Percentiles rank a stretch among this genome's conserved stretches.
Evolutionary conservation across 2,888 invertebrate genomes (phyloP).

Genomic region (Vannuccia rotundouncinata): DNA sequence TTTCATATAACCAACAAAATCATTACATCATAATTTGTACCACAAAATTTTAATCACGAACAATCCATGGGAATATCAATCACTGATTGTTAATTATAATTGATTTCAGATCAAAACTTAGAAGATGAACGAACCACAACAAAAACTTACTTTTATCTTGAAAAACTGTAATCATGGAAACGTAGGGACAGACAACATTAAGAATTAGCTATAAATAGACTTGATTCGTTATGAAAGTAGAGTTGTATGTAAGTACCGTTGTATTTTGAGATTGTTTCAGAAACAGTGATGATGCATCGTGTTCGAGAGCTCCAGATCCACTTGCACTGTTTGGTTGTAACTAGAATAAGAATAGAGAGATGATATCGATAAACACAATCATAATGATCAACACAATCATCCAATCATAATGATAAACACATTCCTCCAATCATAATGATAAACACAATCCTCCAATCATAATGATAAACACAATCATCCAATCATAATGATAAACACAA

Average conservation of each 20-base stretch:
- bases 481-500: too few species aligned
- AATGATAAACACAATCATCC: not conserved
- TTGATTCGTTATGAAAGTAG: too few species aligned
- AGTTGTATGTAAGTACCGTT: slow-evolving; percentile 2
- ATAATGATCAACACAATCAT: not conserved
- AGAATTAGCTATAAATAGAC: not conserved
- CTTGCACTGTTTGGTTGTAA: slow-evolving; percentile 86
- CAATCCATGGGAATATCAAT: too few species aligned
- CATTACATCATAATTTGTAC: too few species aligned
- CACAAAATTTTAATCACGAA: too few species aligned
- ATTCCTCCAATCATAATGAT: too few species aligned
- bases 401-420: too few species aligned
- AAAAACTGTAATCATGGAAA: not conserved
- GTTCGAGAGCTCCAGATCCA: slow-evolving; percentile 90
- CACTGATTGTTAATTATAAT: too few species aligned
- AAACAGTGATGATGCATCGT: slow-evolving; percentile 86
- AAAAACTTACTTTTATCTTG: not conserved
- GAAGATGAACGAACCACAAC: not conserved
- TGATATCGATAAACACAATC: not conserved
- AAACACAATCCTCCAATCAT: too few species aligned
- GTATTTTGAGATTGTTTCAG: slow-evolving; percentile 46
- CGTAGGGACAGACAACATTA: not conserved
- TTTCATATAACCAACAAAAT: not conserved
- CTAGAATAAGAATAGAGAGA: slow-evolving; percentile 61
- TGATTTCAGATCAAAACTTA: too few species aligned